These are phyloP conservation scores for Neodiprion fabricii DNA, from an alignment of 1,140 invertebrate genomes.

Conservation along the genomic window DNA sequence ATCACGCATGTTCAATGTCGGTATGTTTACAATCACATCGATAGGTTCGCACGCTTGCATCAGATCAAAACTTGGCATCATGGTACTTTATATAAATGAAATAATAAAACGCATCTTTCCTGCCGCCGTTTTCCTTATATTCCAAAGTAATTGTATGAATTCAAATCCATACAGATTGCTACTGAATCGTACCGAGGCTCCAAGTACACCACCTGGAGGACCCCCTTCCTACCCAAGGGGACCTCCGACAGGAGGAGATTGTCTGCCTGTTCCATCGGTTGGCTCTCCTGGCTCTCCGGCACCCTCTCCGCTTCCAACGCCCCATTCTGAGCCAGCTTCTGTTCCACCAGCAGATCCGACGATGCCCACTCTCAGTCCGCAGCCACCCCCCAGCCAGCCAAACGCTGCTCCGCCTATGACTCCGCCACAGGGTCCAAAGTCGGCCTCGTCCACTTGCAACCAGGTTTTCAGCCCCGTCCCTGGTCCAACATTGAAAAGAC, in stretches of 20 bases:
- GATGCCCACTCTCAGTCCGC: constrained; percentile 73
- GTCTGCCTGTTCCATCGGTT: constrained; percentile 70
- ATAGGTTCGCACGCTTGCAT: not conserved
- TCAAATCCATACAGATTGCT: constrained; percentile 37
- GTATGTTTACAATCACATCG: not conserved
- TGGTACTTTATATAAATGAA: not conserved
- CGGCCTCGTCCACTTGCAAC: constrained; percentile 58
- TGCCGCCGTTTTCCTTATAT: not conserved
- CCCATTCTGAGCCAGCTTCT: constrained; percentile 77
- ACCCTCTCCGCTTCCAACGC: constrained; percentile 79
- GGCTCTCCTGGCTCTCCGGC: constrained; percentile 78
- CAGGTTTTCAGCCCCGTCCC: constrained; percentile 62
- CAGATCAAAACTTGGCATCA: not conserved
- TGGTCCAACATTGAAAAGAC: constrained; percentile 66
- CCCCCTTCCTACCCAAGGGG: constrained; percentile 71
- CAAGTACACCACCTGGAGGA: constrained; percentile 65
- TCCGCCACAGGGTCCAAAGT: constrained; percentile 57
- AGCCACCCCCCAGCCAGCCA: constrained; percentile 53
- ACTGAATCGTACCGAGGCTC: constrained; percentile 52
- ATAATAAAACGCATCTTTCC: not conserved
- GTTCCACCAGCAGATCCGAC: constrained; percentile 75
- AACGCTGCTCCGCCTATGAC: constrained; percentile 64
- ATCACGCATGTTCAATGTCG: constrained; percentile 8
- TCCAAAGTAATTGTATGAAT: not conserved
- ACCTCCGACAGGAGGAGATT: constrained; percentile 64